Conservation (phyloP, 2,113 vertebrate species). For the Spilogale gracilis region DNA sequence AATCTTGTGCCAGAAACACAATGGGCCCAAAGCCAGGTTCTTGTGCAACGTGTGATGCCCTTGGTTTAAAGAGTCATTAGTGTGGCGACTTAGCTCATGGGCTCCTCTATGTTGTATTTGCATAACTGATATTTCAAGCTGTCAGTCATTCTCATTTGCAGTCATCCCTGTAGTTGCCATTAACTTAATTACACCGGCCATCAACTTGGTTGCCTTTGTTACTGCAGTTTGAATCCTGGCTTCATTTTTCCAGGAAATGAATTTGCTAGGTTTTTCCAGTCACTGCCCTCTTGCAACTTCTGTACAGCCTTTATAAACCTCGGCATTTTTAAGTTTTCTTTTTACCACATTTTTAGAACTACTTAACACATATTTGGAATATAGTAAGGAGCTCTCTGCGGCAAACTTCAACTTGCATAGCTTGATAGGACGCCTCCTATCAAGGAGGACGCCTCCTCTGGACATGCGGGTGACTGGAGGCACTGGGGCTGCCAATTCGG, state of each 20-base stretch:
- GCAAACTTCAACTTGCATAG: not conserved
- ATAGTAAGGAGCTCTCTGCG: not conserved
- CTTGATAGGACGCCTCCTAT: no score
- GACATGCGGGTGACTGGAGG: fast-evolving
- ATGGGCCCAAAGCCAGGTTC: not conserved
- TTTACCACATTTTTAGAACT: not conserved
- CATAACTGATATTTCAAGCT: not conserved
- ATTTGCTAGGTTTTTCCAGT: slow-evolving; percentile 6
- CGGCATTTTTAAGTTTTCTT: not conserved
- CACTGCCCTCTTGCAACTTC: not conserved
- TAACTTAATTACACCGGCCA: not conserved
- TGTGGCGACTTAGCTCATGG: not conserved
- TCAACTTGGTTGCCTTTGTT: not conserved
- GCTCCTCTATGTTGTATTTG: not conserved
- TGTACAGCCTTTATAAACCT: not conserved
- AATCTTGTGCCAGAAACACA: not conserved
- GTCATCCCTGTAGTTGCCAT: not conserved
- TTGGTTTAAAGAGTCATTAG: not conserved
- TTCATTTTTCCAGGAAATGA: slow-evolving; percentile 24
- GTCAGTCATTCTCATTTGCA: not conserved
- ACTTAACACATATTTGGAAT: not conserved
- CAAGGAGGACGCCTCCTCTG: not conserved
- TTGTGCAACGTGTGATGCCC: no score
- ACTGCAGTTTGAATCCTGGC: not conserved
- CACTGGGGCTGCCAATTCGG: fast-evolving